Conservation (phyloP, 2,888 invertebrate genomes). For the Chelonus formosanus region DNA sequence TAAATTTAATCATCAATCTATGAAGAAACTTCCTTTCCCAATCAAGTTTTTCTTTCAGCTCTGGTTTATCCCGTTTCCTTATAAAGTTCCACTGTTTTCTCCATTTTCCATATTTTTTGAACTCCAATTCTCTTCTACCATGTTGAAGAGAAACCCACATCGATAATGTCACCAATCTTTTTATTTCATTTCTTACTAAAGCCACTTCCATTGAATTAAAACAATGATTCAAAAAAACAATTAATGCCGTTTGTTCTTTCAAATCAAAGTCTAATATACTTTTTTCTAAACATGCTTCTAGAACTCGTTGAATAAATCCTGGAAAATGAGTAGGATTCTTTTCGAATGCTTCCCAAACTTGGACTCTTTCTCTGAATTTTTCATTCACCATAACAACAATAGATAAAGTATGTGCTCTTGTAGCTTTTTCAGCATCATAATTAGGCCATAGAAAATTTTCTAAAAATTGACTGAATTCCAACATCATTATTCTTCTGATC, state of each 20-base stretch:
- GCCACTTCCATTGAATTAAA: slow-evolving; percentile 98
- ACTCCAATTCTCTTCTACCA: slow-evolving; percentile 84
- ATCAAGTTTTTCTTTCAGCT: slow-evolving; percentile 73
- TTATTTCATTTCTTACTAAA: slow-evolving; percentile 90
- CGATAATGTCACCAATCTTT: slow-evolving; percentile 90
- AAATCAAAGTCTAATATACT: slow-evolving; percentile 64
- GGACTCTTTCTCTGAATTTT: slow-evolving; percentile 95
- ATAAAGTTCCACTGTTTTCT: slow-evolving; percentile 91
- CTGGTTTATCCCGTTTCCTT: slow-evolving; percentile 83
- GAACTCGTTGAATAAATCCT: slow-evolving; percentile 83
- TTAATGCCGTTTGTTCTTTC: slow-evolving; percentile 85
- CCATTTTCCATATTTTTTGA: slow-evolving; percentile 88
- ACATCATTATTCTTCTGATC: slow-evolving; percentile 90
- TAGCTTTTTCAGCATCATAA: slow-evolving; percentile 78
- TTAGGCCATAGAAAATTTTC: slow-evolving; percentile 98
- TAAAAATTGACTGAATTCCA: slow-evolving; percentile 96
- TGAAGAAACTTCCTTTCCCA: slow-evolving; percentile 91
- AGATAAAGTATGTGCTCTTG: slow-evolving; percentile 91
- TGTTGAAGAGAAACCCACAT: slow-evolving; percentile 93
- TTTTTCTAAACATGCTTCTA: slow-evolving; percentile 77
- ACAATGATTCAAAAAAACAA: slow-evolving; percentile 94
- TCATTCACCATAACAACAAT: slow-evolving; percentile 99
- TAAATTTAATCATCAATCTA: slow-evolving; percentile 86
- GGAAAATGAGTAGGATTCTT: slow-evolving; percentile 80
- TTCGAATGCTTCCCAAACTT: slow-evolving; percentile 93